phyloP scores from a whole-genome alignment of 2,113 vertebrate genomes.

The Aviceda subcristata region DNA sequence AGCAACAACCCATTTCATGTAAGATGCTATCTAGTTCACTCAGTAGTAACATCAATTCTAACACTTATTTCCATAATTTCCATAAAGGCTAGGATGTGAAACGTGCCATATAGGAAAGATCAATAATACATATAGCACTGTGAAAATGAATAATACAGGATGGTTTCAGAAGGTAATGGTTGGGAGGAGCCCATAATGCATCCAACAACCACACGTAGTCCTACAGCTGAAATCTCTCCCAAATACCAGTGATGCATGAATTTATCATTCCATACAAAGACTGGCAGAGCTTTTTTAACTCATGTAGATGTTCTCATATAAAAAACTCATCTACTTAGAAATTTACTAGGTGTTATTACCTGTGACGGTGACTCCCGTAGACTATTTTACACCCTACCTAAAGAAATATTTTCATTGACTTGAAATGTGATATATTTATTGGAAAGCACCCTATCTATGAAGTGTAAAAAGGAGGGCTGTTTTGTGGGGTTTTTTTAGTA shows the following conservation, averaged over 20 bases:
- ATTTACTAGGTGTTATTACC: not conserved
- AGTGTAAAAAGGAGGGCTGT: accelerated
- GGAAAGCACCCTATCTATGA: not conserved
- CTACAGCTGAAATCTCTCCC: not conserved
- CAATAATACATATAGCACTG: not conserved
- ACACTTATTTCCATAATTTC: not conserved
- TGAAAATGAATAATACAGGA: not conserved
- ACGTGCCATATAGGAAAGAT: not conserved
- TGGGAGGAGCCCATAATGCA: not conserved
- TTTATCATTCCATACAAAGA: not conserved
- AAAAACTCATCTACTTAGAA: not conserved
- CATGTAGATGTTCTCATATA: not conserved
- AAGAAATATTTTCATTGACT: not conserved
- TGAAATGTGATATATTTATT: not conserved
- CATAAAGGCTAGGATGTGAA: not conserved
- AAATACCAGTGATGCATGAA: not conserved
- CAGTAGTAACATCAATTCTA: not conserved
- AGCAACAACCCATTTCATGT: not conserved
- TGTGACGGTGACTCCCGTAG: not conserved
- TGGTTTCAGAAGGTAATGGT: not conserved
- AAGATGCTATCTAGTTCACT: not conserved
- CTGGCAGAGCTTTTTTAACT: not conserved
- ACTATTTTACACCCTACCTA: not conserved
- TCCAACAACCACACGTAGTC: not conserved
- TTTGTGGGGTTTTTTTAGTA: not conserved